Evolutionary conservation across 2,888 invertebrate genomes (phyloP).

Genomic region (Hirtodrosophila cameraria): DNA sequence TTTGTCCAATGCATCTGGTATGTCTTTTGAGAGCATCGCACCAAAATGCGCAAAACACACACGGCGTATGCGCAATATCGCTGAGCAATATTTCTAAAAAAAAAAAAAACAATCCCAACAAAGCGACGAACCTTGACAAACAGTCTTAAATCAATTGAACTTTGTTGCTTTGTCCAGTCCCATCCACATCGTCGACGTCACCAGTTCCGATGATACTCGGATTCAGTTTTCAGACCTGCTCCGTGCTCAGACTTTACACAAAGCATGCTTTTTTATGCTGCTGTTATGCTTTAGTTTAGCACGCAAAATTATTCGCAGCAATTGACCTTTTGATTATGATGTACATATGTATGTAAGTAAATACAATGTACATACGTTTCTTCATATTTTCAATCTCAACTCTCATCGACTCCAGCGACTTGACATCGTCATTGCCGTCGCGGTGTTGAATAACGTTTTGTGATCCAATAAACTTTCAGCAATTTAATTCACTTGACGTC

Average conservation of each 20-base stretch:
- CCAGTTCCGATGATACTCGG: neutral
- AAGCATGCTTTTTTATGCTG: neutral
- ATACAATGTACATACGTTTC: conserved; percentile 4
- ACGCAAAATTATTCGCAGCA: conserved; percentile 55
- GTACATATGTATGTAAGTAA: too few species aligned
- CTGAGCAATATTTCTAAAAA: neutral
- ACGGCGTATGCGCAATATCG: conserved; percentile 53
- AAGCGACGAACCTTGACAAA: conserved; percentile 62
- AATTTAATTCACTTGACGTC: conserved; percentile 76
- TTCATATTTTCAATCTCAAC: conserved; percentile 30
- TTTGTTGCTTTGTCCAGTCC: conserved; percentile 15
- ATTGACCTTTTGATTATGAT: conserved; percentile 33
- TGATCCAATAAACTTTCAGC: conserved; percentile 77
- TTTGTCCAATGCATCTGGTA: conserved; percentile 34
- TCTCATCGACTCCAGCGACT: conserved; percentile 56
- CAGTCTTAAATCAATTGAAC: conserved; percentile 47
- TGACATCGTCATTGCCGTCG: conserved; percentile 58
- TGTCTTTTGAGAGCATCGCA: conserved; percentile 25
- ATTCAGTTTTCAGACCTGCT: conserved; percentile 13
- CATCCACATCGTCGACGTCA: conserved; percentile 45
- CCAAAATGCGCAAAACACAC: conserved; percentile 14
- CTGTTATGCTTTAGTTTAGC: conserved; percentile 23
- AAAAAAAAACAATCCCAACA: neutral
- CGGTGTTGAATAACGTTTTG: conserved; percentile 78
- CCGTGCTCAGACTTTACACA: conserved; percentile 30